Evolutionary conservation across 2,113 vertebrate genomes (phyloP), one percentile per base, ranked within the genome.

Genomic region (Ammodytes dubius): DNA sequence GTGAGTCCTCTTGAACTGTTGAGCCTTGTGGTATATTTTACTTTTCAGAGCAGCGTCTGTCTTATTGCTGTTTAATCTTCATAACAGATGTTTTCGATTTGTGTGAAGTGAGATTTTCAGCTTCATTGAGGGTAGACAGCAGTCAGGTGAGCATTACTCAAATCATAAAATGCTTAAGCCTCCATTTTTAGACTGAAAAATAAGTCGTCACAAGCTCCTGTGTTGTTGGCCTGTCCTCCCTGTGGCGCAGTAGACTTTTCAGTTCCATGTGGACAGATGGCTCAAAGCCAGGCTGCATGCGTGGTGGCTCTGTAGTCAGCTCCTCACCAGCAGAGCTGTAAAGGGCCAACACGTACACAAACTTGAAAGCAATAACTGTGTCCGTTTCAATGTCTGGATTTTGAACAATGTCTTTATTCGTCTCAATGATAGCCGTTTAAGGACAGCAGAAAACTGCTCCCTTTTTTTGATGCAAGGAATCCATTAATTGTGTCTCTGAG

Each of bases 231-330:
- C 70, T 49, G 50, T 88, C 74, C 61, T 86, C 70, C 78, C 86
- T 91, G 92, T 92, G 90, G 88, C 84, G 84, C 88, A 90, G 89
- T 85, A 79, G 82, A 82, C 85, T 92, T 92, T 88, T 91, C 84
- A 89, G 79, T 71, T 87, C 81, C 88, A 92, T 92, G 91, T 87
- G 88, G 87, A 89, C 86, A 83, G 76, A 78, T 93, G 87, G 91
- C 86, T 49, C 1, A 35, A 37, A 45, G 92, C 89, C 92, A 90
- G 84, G 61, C 74, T 91, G 90, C 83, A 82, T 89, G 88, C 87
- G 75, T 88, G 90, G 86, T 78, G 77, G 61, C 69, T 86, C 86
- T 82, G 72, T 79, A 72, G 63, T 89, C 83, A 63, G 68, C 65
- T 77, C 54, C 61, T 77, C 77, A 64, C 71, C 78, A 78, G 84